Conservation (phyloP, 2,113 vertebrate species). For the Cynocephalus volans region DNA sequence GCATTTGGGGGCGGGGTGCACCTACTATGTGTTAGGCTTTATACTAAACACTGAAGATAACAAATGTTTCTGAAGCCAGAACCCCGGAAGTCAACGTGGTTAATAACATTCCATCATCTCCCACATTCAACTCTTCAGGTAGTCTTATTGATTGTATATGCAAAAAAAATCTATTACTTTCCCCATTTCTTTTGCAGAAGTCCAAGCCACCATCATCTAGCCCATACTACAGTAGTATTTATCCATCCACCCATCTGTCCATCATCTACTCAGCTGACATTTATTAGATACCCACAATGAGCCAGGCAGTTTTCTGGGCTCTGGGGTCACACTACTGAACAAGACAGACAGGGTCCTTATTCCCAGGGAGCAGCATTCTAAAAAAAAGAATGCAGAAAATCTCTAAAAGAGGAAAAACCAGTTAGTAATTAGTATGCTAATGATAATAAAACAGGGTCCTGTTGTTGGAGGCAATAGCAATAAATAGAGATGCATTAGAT, state of each 20-base stretch:
- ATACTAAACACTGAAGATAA: neutral
- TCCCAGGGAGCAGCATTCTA: neutral
- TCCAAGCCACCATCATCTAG: neutral
- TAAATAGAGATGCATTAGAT: neutral
- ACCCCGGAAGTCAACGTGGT: neutral
- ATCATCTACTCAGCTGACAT: neutral
- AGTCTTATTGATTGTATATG: neutral
- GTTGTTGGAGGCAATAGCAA: neutral
- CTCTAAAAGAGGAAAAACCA: neutral
- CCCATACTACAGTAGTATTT: neutral
- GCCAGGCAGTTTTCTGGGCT: neutral
- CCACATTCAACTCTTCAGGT: neutral
- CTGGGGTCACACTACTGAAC: neutral
- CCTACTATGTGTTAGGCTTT: neutral
- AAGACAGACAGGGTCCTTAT: neutral
- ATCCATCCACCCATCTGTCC: neutral
- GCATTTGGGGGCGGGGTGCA: neutral
- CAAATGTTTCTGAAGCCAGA: neutral
- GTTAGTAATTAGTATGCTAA: neutral
- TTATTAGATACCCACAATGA: neutral
- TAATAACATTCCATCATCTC: neutral
- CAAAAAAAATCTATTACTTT: neutral
- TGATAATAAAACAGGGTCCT: neutral
- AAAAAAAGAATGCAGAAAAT: neutral
- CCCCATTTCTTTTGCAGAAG: neutral